Conservation (phyloP, 92 coral and sea anemone genomes). For the Zoanthus sansibaricus region DNA sequence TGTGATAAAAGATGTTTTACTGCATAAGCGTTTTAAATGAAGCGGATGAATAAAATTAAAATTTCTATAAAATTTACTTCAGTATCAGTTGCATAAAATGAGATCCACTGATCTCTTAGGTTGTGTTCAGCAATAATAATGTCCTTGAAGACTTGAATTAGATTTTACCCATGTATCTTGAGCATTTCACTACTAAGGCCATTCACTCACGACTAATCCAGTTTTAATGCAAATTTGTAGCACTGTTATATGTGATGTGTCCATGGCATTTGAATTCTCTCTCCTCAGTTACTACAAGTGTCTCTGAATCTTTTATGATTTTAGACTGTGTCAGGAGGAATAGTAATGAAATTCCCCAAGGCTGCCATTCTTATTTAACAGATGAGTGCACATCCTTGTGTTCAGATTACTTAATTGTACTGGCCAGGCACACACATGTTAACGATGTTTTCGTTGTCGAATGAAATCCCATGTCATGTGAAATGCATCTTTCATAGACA, state of each 20-base stretch:
- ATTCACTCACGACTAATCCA: slow-evolving; percentile 26
- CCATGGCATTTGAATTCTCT: slow-evolving; percentile 50
- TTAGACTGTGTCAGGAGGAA: slow-evolving; percentile 34
- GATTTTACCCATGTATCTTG: slow-evolving; percentile 25
- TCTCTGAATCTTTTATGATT: slow-evolving; percentile 22
- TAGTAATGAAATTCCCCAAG: slow-evolving; percentile 14
- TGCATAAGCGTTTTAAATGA: background rate
- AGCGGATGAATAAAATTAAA: background rate
- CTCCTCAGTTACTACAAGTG: slow-evolving; percentile 38
- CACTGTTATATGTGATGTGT: slow-evolving; percentile 29
- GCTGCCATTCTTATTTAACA: background rate
- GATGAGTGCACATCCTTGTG: background rate
- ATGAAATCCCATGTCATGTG: slow-evolving; percentile 9
- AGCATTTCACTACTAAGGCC: slow-evolving; percentile 11
- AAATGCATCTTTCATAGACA: slow-evolving; percentile 3
- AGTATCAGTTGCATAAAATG: background rate
- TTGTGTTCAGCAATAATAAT: background rate
- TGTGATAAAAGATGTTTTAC: background rate
- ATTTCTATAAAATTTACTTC: background rate
- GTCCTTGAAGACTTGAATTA: slow-evolving; percentile 10
- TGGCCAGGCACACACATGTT: slow-evolving; percentile 48
- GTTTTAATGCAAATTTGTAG: slow-evolving; percentile 14
- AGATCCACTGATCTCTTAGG: background rate
- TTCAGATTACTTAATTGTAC: slow-evolving; percentile 34
- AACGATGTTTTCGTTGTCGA: background rate